Evolutionary conservation across 2,888 invertebrate genomes (phyloP).

Genomic region (Charanyca ferruginea): DNA sequence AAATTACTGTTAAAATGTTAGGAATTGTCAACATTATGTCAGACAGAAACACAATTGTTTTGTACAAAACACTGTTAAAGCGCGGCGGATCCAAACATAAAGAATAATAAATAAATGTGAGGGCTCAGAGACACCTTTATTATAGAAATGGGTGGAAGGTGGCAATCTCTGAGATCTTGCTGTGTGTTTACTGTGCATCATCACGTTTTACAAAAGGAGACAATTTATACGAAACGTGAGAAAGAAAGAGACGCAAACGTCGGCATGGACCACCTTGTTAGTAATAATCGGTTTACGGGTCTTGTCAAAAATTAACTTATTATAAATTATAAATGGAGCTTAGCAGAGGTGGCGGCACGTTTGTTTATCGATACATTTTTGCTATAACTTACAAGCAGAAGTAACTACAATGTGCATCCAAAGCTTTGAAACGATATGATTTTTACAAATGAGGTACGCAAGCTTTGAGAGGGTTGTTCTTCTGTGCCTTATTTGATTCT

Average conservation of each 20-base stretch:
- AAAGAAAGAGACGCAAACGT: slow-evolving; percentile 72
- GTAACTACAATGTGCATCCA: background rate
- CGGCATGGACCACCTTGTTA: slow-evolving; percentile 86
- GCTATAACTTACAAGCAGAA: slow-evolving; percentile 11
- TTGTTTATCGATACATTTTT: slow-evolving; percentile 65
- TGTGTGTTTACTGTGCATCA: slow-evolving; percentile 77
- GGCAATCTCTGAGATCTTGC: slow-evolving; percentile 78
- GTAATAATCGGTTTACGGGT: slow-evolving; percentile 86
- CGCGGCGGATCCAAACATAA: slow-evolving; percentile 71
- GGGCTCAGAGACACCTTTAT: slow-evolving; percentile 73
- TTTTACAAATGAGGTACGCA: background rate
- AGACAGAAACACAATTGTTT: slow-evolving; percentile 55
- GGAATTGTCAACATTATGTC: slow-evolving; percentile 46
- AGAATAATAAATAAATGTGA: slow-evolving; percentile 74
- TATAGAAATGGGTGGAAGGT: slow-evolving; percentile 77
- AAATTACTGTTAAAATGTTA: slow-evolving; percentile 27
- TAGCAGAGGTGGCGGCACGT: slow-evolving; percentile 57
- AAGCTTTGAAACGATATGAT: background rate
- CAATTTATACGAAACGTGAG: slow-evolving; percentile 75
- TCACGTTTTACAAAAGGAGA: slow-evolving; percentile 79
- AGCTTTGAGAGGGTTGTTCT: background rate
- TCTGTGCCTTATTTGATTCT: background rate
- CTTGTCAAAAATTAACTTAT: slow-evolving; percentile 86
- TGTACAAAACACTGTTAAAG: slow-evolving; percentile 63
- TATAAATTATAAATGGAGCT: slow-evolving; percentile 81